Evolutionary conservation across 2,113 vertebrate genomes (phyloP), one percentile per base, ranked within the genome.

Genomic region (Isichthys henryi): DNA sequence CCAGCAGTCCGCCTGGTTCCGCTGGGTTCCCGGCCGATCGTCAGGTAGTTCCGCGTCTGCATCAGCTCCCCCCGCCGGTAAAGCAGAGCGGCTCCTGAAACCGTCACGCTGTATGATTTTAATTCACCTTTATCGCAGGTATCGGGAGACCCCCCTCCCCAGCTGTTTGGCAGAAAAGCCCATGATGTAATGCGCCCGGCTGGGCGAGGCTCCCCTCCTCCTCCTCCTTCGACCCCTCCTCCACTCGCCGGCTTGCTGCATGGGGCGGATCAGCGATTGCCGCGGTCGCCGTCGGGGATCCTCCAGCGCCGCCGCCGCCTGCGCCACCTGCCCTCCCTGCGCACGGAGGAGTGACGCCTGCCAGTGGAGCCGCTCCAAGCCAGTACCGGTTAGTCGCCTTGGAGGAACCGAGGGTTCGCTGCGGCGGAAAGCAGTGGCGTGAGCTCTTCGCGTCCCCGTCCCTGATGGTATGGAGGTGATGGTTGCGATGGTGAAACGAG

Each of bases 401-500:
- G 49, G 70, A 70, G 62, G 62, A 74, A n/a, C 52, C 70, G 21
- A 39, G 62, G 31, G 85, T 31, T 52, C 49, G 89, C 19, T 80
- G 86, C 85, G 85, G 89, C 89, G 52, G 87, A 43, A 5, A 21
- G 45, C 39, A 48, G 82, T 83, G 91, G 91, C 91, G 91, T 91
- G 90, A 90, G 91, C 90, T 90, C 88, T 88, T 35, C 31, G 39
- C n/a, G 89, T 91, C 91, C 91, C 35, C 89, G 92, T 90, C 90
- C 88, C 88, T 94, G 94, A 89, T 89, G 92, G 86, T 93, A 91
- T 92, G 91, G 92, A 93, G 94, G 91, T 94, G 94, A 93, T 94
- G 92, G 94, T 96, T 94, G 94, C 94, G 94, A 95, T 95, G 95
- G 95, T 92, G 94, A 95, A 94, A 90, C 92, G 93, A 92, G 93